Percentiles rank a stretch among this genome's conserved stretches.
These are phyloP conservation scores for Pteromalus puparum DNA, from an alignment of 1,140 invertebrate species.

Conservation along the genomic window DNA sequence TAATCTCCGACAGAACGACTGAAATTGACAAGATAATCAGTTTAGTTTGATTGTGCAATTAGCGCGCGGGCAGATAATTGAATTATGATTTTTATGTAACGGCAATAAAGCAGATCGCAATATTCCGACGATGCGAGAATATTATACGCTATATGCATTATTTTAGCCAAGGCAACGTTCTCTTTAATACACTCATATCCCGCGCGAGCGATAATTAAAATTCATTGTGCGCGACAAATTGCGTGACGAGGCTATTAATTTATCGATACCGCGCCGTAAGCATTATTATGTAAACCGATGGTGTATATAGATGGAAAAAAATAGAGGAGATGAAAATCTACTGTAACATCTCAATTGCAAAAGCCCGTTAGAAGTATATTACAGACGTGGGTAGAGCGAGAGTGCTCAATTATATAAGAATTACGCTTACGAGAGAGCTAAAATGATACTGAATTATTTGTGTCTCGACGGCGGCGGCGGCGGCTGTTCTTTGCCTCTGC, in stretches of 20 bases:
- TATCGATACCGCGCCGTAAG: background rate
- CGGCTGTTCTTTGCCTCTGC: background rate
- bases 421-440: background rate
- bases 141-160: too few species aligned
- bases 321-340: background rate
- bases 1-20: conserved; percentile 69
- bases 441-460: background rate
- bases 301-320: background rate
- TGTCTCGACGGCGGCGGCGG: background rate
- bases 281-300: conserved; percentile 29
- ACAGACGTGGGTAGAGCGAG: background rate
- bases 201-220: conserved; percentile 28
- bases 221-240: conserved; percentile 3
- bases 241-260: background rate
- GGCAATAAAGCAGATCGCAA: background rate
- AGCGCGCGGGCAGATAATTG: background rate
- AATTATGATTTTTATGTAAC: too few species aligned
- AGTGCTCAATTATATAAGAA: conserved; percentile 12
- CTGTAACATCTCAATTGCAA: conserved; percentile 16
- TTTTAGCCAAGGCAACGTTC: background rate
- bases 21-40: conserved; percentile 40
- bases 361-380: background rate
- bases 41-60: conserved; percentile 5
- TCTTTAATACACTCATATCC: background rate
- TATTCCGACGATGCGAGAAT: background rate